These are phyloP conservation scores for Anarrhichthys ocellatus DNA, from an alignment of 2,113 vertebrate genomes.

Conservation along the genomic window DNA sequence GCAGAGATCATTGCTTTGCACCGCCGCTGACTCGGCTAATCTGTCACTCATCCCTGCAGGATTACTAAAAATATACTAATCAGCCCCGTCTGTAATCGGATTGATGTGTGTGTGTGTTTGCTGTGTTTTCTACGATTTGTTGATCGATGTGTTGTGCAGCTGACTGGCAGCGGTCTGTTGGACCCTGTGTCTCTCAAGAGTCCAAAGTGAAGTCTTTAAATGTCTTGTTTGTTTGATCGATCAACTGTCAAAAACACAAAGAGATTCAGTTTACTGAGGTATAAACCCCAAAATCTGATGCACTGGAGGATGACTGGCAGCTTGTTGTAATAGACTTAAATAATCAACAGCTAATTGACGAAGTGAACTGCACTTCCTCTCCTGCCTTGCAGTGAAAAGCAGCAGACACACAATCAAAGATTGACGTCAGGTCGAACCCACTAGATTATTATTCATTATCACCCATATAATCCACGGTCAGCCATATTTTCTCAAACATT, in stretches of 20 bases:
- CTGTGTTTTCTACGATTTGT: slow-evolving; percentile 17
- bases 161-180: neutral
- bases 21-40: slow-evolving; percentile 54
- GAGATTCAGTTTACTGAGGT: neutral
- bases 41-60: slow-evolving; percentile 69
- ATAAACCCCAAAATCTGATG: neutral
- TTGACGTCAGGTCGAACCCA: neutral
- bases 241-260: neutral
- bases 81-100: slow-evolving; percentile 73
- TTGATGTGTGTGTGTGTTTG: slow-evolving; percentile 46
- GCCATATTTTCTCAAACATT: too few species aligned
- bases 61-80: slow-evolving; percentile 82
- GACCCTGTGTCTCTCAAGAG: neutral
- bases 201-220: neutral
- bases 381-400: neutral
- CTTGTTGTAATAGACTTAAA: neutral
- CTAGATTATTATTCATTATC: neutral
- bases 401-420: neutral
- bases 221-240: neutral
- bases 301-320: neutral
- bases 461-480: too few species aligned
- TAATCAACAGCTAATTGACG: neutral
- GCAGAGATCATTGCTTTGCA: slow-evolving; percentile 58
- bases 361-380: neutral
- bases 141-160: neutral